Percentiles rank a stretch among this genome's conserved stretches.
phyloP scores from a whole-genome alignment of 2,888 invertebrate genomes.

The Trimorus sp. region DNA sequence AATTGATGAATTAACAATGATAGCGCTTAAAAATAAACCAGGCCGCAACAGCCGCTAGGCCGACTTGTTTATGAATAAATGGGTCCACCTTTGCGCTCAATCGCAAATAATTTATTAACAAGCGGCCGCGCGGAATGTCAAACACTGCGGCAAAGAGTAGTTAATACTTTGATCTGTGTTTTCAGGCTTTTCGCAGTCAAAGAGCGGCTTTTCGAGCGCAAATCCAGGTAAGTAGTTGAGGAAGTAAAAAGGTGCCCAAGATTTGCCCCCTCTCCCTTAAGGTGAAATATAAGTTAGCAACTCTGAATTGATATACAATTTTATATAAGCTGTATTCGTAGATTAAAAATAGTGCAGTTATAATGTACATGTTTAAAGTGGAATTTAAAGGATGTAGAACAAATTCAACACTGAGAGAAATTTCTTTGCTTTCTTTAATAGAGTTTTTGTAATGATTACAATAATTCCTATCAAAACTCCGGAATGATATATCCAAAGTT shows the following conservation, averaged over 20 bases:
- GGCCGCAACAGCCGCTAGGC: too few relatives aligned
- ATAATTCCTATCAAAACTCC: too few relatives aligned
- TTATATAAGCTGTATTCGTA: too few relatives aligned
- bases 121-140: constrained; percentile 37
- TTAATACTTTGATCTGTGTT: constrained; percentile 65
- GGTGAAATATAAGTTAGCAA: too few relatives aligned
- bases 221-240: constrained; percentile 76
- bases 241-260: constrained; percentile 4
- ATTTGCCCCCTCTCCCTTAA: neutral
- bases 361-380: too few relatives aligned
- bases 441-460: too few relatives aligned
- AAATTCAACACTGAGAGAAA: too few relatives aligned
- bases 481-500: too few relatives aligned
- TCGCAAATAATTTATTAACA: constrained; percentile 48
- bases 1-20: constrained; percentile 51
- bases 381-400: too few relatives aligned
- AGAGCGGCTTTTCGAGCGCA: constrained; percentile 76
- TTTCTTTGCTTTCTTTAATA: too few relatives aligned
- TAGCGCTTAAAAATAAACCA: constrained; percentile 10
- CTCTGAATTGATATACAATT: too few relatives aligned
- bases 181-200: constrained; percentile 79
- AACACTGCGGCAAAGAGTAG: constrained; percentile 40
- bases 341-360: too few relatives aligned
- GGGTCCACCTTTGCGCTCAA: constrained; percentile 30
- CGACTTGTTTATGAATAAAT: constrained; percentile 3